Base-by-base conservation (phyloP, 2,888 invertebrate genomes). In the Nineta flava region DNA sequence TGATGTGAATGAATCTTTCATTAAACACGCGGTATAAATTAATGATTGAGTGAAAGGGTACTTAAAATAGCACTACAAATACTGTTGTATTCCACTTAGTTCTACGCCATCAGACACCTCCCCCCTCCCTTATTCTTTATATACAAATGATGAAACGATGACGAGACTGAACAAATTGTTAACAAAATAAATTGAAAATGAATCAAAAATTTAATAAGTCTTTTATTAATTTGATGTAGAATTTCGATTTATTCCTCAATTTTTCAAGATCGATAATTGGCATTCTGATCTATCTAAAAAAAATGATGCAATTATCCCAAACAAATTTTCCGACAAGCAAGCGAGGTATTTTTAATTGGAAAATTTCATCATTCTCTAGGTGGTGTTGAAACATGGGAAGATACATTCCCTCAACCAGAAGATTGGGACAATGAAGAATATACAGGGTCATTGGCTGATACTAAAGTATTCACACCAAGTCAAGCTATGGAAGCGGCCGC, bases 401-500 rank as follows among this genome's bases (percentile, higher is more conserved):
- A 71, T 50, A 68, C 65, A 35, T 77, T 79, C 64, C 77, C 78
- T 13, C 62, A 74, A 4, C 72, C 77, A 59, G 81, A 81, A 62
- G 87, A 86, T 66, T 91, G 85, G 90, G 90, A 87, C 69, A 87
- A 81, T 61, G 93, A 94, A 67, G 94, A 94, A 65, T 95, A 94
- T 75, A 90, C 91, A 40, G 94, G 94, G 49, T 92, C 91, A 57
- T 75, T 94, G 53, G 86, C 90, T 55, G 94, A 95, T 65, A 91
- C 90, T 46, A 94, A 94, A 74, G 93, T 95, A 51, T 88, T 88
- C 63, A 87, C 87, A 41, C 81, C 87, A 10, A 83, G 83, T 59
- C 71, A 70, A 47, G 63, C 61, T 47, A 58, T 66, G 16, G 63
- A 66, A 41, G 51, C 58, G 45, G 49, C 57, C 16, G 52, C 5